Evolutionary conservation across 2,113 vertebrate species (phyloP).

Genomic region (Bucco capensis): DNA sequence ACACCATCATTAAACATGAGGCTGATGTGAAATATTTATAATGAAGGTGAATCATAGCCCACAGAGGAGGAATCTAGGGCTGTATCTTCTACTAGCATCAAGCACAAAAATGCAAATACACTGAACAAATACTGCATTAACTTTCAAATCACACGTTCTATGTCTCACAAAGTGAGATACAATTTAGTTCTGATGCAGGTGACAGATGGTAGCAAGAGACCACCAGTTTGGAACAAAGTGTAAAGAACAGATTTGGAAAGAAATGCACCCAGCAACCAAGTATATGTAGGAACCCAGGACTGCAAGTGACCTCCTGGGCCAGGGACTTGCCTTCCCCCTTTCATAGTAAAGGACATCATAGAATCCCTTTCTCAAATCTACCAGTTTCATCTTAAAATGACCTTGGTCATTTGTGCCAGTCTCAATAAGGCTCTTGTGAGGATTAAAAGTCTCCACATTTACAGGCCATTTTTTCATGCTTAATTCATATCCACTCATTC

Average conservation of each 20-base stretch:
- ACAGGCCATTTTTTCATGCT: background rate
- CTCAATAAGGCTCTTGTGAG: background rate
- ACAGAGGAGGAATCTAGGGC: slow-evolving; percentile 55
- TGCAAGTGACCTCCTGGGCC: background rate
- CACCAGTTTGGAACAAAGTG: background rate
- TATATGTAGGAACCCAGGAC: background rate
- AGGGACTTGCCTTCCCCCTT: background rate
- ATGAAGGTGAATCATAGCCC: slow-evolving; percentile 65
- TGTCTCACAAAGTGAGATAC: slow-evolving; percentile 29
- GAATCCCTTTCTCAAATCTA: background rate
- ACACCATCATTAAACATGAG: slow-evolving; percentile 59
- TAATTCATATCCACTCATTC: background rate
- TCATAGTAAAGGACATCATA: background rate
- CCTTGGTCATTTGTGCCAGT: background rate
- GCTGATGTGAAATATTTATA: slow-evolving; percentile 66
- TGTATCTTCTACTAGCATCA: slow-evolving; percentile 41
- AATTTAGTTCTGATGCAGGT: slow-evolving; percentile 9
- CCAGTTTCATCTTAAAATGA: background rate
- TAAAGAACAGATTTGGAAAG: background rate
- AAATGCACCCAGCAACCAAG: background rate
- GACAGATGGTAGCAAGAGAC: slow-evolving; percentile 42
- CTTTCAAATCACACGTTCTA: slow-evolving; percentile 51
- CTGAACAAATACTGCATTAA: slow-evolving; percentile 58
- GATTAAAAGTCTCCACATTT: background rate
- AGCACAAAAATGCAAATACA: slow-evolving; percentile 63